phyloP scores from a whole-genome alignment of 2,888 invertebrate genomes.

The Mesorhabditis sp. region DNA sequence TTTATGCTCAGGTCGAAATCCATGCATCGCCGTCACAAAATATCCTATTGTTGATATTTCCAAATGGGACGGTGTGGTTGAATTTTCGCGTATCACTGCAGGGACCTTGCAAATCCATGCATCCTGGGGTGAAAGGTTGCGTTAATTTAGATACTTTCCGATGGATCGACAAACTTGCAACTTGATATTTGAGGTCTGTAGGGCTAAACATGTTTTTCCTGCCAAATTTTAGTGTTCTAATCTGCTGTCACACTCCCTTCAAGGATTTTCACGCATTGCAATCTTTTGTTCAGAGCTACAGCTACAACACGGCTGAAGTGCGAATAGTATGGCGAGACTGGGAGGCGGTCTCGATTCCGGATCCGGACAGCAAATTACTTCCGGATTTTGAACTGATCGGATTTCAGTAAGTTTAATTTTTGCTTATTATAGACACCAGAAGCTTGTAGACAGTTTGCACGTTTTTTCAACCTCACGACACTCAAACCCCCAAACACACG shows the following conservation, averaged over 20 bases:
- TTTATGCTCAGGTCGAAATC: slow-evolving; percentile 43
- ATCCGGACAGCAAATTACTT: slow-evolving; percentile 51
- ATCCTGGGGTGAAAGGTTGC: not conserved
- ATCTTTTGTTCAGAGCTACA: slow-evolving; percentile 45
- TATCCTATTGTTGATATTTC: slow-evolving; percentile 55
- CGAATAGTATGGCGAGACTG: slow-evolving; percentile 56
- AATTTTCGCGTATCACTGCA: slow-evolving; percentile 48
- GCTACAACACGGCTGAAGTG: slow-evolving; percentile 58
- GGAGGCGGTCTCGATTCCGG: slow-evolving; percentile 56
- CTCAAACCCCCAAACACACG: no score
- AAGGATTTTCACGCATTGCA: no score
- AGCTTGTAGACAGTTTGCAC: no score
- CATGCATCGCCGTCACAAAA: slow-evolving; percentile 56
- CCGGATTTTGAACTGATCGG: slow-evolving; percentile 56
- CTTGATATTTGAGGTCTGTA: slow-evolving; percentile 52
- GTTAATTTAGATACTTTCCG: slow-evolving; percentile 38
- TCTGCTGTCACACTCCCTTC: no score
- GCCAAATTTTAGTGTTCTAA: no score
- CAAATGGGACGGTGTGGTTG: slow-evolving; percentile 56
- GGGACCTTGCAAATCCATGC: slow-evolving; percentile 56
- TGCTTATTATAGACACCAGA: not conserved
- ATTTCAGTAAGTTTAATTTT: slow-evolving; percentile 22
- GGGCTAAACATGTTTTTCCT: not conserved
- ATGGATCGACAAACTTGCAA: slow-evolving; percentile 58
- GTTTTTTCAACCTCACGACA: no score